Conservation (phyloP, 2,797 vertebrate genomes). For the Sebastes glaucus region DNA sequence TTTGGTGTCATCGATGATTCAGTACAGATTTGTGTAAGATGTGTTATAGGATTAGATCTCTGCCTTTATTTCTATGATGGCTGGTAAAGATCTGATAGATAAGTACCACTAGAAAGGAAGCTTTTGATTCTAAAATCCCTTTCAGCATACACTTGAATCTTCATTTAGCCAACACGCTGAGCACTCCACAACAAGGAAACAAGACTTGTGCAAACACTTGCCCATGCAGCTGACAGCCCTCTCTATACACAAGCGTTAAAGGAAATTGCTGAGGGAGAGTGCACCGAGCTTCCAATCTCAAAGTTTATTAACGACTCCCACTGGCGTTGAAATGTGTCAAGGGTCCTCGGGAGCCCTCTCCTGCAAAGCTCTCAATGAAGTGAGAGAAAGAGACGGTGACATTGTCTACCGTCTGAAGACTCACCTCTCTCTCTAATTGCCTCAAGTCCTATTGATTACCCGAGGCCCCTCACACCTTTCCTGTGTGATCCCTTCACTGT, state of each 20-base stretch:
- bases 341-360: conserved; percentile 29
- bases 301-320: conserved; percentile 53
- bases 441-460: conserved; percentile 68
- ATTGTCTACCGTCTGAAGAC: conserved; percentile 50
- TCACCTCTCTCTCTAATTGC: conserved; percentile 69
- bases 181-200: conserved; percentile 10
- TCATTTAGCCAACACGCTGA: background rate
- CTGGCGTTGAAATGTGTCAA: conserved; percentile 38
- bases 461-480: conserved; percentile 45
- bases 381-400: conserved; percentile 33
- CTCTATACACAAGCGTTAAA: background rate
- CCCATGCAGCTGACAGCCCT: background rate
- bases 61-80: background rate
- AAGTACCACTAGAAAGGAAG: background rate
- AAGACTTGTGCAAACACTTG: conserved; percentile 1
- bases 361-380: conserved; percentile 29
- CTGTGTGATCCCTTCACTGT: conserved; percentile 46
- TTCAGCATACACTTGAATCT: background rate
- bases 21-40: background rate
- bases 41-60: background rate
- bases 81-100: background rate
- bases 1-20: background rate
- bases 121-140: background rate
- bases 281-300: conserved; percentile 7
- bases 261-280: conserved; percentile 25